A percentile compares a stretch with the other conserved stretches of the same genome.
phyloP scores from a whole-genome alignment of 2,888 invertebrate genomes.

The Merodon equestris region DNA sequence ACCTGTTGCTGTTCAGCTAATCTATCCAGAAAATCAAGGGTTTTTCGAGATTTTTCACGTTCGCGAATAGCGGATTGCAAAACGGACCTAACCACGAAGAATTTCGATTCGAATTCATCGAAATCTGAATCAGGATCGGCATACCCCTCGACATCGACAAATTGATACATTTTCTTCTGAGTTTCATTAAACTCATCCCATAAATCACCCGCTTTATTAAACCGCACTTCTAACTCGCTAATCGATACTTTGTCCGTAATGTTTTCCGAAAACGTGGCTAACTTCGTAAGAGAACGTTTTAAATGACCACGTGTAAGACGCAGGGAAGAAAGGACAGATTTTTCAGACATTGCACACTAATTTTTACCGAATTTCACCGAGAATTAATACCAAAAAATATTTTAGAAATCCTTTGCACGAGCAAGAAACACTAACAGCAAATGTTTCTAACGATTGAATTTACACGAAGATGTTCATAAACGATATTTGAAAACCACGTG shows the following conservation, averaged over 20 bases:
- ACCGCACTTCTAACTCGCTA: not conserved
- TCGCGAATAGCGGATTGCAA: conserved; percentile 7
- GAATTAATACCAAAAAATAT: too few species aligned
- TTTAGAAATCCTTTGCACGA: too few species aligned
- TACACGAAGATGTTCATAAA: too few species aligned
- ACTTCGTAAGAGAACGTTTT: not conserved
- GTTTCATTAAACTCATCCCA: conserved; percentile 7
- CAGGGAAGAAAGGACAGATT: not conserved
- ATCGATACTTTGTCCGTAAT: not conserved
- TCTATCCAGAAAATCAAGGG: not conserved
- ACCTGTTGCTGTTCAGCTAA: too few species aligned
- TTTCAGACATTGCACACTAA: not conserved
- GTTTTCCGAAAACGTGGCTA: not conserved
- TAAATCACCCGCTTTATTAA: not conserved
- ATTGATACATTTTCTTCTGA: not conserved
- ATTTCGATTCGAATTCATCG: too few species aligned
- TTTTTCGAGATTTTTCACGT: not conserved
- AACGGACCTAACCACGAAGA: too few species aligned
- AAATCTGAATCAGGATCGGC: conserved; percentile 4
- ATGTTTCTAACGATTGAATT: too few species aligned
- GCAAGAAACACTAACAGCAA: too few species aligned
- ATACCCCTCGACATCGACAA: not conserved
- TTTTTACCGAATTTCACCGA: too few species aligned
- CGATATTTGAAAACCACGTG: too few species aligned
- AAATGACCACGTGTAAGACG: not conserved